A percentile compares a stretch with the other conserved stretches of the same genome.
phyloP scores from a whole-genome alignment of 2,797 vertebrate genomes.

The Leptodactylus fallax region DNA sequence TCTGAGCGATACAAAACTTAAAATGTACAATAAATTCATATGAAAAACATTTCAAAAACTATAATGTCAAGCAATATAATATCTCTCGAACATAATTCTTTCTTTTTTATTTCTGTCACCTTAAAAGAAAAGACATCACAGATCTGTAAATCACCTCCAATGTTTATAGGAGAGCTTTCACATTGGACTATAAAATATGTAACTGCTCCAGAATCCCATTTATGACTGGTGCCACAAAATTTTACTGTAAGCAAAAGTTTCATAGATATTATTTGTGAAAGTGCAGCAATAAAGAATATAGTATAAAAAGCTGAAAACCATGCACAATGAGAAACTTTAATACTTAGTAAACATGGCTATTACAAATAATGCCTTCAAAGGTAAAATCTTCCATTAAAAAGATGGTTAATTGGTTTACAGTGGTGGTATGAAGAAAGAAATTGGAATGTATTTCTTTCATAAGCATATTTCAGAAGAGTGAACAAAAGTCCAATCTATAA shows the following conservation, averaged over 20 bases:
- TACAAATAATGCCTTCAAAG: background rate
- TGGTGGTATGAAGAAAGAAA: background rate
- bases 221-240: constrained; percentile 7
- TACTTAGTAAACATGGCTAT: background rate
- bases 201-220: constrained; percentile 5
- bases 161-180: constrained; percentile 33
- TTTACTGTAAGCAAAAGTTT: constrained; percentile 20
- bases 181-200: constrained; percentile 27
- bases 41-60: background rate
- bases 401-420: background rate
- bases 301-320: background rate
- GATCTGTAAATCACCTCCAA: background rate
- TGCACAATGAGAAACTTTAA: background rate
- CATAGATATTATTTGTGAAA: background rate
- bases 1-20: background rate
- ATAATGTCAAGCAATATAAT: background rate
- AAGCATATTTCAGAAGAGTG: background rate
- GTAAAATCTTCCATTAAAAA: background rate
- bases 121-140: background rate
- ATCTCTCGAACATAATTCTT: background rate
- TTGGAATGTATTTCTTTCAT: background rate
- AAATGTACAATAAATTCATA: background rate
- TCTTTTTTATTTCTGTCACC: background rate
- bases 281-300: too few relatives aligned
- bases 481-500: background rate